Conservation (phyloP, 2,888 invertebrate species). For the Mesochorus sp. region DNA sequence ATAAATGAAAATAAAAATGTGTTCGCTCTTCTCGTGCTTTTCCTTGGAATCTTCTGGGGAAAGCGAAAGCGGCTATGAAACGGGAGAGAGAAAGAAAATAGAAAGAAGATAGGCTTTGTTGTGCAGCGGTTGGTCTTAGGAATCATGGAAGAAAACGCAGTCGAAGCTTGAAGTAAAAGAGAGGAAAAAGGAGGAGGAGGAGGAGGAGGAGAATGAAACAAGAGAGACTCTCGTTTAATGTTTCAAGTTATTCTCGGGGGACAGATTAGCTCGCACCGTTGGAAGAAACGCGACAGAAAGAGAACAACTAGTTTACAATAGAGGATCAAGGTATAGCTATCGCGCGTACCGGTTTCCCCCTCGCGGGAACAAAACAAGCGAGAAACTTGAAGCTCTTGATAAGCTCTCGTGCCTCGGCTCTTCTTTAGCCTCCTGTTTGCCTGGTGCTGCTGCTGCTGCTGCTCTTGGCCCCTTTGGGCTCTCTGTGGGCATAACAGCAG, state of each 20-base stretch:
- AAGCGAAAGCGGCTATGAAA: conserved; percentile 15
- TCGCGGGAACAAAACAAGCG: conserved; percentile 52
- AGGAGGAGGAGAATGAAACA: neutral
- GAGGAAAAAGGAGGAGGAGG: conserved; percentile 14
- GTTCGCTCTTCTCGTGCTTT: too few species aligned
- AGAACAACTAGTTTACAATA: conserved; percentile 78
- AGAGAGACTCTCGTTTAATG: conserved; percentile 74
- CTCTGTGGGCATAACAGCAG: neutral
- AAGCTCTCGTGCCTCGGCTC: conserved; percentile 71
- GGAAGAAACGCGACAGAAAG: conserved; percentile 59
- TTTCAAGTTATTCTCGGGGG: conserved; percentile 77
- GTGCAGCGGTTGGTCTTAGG: conserved; percentile 59
- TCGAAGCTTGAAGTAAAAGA: conserved; percentile 36
- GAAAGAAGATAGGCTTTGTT: conserved; percentile 63
- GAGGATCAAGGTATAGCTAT: conserved; percentile 77
- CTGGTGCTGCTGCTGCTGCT: too few species aligned
- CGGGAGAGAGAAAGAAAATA: conserved; percentile 27
- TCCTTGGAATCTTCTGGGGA: neutral
- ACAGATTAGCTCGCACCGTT: conserved; percentile 76
- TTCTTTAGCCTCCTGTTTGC: conserved; percentile 50
- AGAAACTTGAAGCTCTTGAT: conserved; percentile 79
- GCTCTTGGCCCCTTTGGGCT: conserved; percentile 22
- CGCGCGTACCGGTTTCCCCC: conserved; percentile 41
- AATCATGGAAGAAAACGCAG: conserved; percentile 41
- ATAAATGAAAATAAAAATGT: conserved; percentile 24